Conservation (phyloP, 2,797 vertebrate species). For the Sylvia borin region DNA sequence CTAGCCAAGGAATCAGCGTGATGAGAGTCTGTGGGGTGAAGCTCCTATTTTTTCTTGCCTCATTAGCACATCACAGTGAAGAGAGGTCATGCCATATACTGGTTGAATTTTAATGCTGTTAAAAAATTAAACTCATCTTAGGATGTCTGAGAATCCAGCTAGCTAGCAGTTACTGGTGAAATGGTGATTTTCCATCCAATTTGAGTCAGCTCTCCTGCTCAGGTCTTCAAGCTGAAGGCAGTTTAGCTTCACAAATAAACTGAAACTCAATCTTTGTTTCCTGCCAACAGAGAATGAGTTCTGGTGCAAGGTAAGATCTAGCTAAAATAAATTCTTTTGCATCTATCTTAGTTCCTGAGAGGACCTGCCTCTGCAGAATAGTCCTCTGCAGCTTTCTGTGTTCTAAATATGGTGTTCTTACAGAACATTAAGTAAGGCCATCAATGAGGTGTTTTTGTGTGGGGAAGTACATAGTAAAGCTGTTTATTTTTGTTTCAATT, state of each 20-base stretch:
- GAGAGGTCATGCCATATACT: not conserved
- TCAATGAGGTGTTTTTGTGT: not conserved
- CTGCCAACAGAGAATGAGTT: not conserved
- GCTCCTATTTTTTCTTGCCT: not conserved
- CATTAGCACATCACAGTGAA: not conserved
- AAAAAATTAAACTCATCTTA: not conserved
- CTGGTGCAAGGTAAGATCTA: not conserved
- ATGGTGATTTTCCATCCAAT: not conserved
- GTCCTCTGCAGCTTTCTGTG: not conserved
- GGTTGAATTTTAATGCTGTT: not conserved
- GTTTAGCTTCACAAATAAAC: not conserved
- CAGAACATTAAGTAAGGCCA: not conserved
- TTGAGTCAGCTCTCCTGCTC: not conserved
- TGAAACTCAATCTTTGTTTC: not conserved
- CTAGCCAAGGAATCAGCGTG: not conserved
- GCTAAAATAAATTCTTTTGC: not conserved
- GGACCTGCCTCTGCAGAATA: not conserved
- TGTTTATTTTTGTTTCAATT: not conserved
- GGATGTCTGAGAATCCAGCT: not conserved
- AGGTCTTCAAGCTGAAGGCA: not conserved
- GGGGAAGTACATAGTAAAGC: not conserved
- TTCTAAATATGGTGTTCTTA: not conserved
- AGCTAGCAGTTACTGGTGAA: not conserved
- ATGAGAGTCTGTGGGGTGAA: not conserved
- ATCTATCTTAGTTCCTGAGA: not conserved